Conservation (phyloP, 53 echinoderm and acorn worm species). For the Astropecten irregularis region DNA sequence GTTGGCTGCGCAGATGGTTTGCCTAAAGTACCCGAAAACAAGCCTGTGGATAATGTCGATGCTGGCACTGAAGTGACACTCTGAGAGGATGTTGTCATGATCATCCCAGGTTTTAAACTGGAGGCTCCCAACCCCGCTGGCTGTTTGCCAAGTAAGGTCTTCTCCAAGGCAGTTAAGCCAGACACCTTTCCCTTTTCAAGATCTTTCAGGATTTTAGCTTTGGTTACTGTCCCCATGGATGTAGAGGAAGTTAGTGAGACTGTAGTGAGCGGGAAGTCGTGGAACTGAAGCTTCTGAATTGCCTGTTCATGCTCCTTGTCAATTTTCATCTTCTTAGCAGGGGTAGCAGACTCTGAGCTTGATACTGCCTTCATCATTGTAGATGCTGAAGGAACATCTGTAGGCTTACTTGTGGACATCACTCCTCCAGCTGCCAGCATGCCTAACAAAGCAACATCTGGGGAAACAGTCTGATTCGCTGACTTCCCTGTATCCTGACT, state of each 20-base stretch:
- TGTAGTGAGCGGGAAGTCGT: slow-evolving; percentile 97
- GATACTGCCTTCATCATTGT: not conserved
- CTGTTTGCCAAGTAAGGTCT: slow-evolving; percentile 40
- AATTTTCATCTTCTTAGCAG: slow-evolving; percentile 62
- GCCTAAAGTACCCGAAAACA: not conserved
- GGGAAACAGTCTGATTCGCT: slow-evolving; percentile 51
- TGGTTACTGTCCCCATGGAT: slow-evolving; percentile 59
- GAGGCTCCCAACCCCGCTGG: not conserved
- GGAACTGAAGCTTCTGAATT: slow-evolving; percentile 98
- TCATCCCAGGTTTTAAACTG: not conserved
- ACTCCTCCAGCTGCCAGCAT: slow-evolving; percentile 71
- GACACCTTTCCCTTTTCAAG: slow-evolving; percentile 74
- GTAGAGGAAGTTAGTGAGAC: slow-evolving; percentile 70
- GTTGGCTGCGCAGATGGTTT: not conserved
- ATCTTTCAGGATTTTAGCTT: slow-evolving; percentile 95
- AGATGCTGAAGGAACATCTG: not conserved
- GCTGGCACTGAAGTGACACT: not conserved
- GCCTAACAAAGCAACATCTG: slow-evolving; percentile 71
- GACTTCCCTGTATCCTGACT: not conserved
- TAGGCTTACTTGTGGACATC: slow-evolving; percentile 7
- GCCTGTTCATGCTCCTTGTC: slow-evolving; percentile 84
- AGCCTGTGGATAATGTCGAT: not conserved
- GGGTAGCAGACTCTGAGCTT: not conserved
- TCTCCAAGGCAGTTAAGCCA: slow-evolving; percentile 42
- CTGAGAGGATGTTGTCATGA: not conserved